These are phyloP conservation scores for Takifugu ocellatus DNA, from an alignment of 2,797 vertebrate species.

Conservation along the genomic window DNA sequence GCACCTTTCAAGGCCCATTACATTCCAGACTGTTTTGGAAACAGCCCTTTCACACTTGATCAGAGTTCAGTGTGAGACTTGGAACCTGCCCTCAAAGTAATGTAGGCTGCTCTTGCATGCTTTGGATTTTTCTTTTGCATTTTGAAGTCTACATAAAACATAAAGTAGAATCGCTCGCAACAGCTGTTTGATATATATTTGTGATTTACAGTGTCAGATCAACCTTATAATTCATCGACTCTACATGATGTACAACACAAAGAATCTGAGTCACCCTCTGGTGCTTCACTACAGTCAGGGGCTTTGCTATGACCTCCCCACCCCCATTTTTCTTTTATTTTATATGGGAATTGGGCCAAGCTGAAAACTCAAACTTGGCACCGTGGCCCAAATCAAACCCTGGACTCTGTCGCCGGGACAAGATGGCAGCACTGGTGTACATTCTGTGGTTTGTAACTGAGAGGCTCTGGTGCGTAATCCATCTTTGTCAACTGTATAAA, in stretches of 20 bases:
- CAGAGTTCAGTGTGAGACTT: conserved; percentile 37
- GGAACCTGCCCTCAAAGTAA: conserved; percentile 29
- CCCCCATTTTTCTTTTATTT: too few relatives aligned
- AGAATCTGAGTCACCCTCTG: not conserved
- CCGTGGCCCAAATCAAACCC: too few relatives aligned
- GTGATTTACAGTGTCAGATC: not conserved
- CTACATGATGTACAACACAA: not conserved
- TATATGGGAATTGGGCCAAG: too few relatives aligned
- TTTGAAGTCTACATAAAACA: conserved; percentile 8
- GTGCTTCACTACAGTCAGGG: too few relatives aligned
- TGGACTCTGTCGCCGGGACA: too few relatives aligned
- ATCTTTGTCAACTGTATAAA: too few relatives aligned
- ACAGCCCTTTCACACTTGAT: conserved; percentile 26
- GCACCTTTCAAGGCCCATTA: conserved; percentile 42
- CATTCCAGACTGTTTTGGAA: conserved; percentile 54
- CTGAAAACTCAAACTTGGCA: too few relatives aligned
- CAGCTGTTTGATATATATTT: conserved; percentile 42
- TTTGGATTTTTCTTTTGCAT: conserved; percentile 32
- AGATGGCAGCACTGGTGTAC: too few relatives aligned
- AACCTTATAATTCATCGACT: not conserved
- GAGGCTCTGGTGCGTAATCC: too few relatives aligned
- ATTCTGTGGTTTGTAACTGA: too few relatives aligned
- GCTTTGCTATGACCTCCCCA: too few relatives aligned
- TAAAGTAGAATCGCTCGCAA: conserved; percentile 18
- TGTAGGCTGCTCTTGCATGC: conserved; percentile 28